Base-by-base conservation (phyloP, 30 jellyfish, hydroid and myxozoan species). In the Hydractinia symbiolongicarpus region DNA sequence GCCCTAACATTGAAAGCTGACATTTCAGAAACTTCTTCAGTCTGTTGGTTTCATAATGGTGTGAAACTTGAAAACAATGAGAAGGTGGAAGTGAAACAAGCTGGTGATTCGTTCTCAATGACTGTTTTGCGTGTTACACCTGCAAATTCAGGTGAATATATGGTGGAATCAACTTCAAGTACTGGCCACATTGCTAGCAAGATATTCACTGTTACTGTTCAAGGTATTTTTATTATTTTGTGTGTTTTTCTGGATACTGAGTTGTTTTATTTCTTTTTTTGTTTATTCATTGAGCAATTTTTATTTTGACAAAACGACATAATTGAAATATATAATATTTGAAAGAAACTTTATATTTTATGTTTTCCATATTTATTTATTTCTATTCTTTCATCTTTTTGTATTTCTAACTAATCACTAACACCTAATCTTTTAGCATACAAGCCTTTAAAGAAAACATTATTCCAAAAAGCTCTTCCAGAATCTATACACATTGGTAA, bases 31-130 rank as follows among this genome's bases (percentile, higher is more conserved):
- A 83, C 80, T 10, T 81, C 71, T 5, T 44, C 30, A 11, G 94
- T 82, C 14, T 14, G 44, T 6, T 91, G 98, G 98, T 78, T 55
- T 67, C 82, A 52, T 50, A 81, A 81, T 16, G 87, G 70, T 20
- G 85, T 78, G 51, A 84, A 55, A 53, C 78, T 91, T 16, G 54
- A 50, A 64, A 62, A 66, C 30, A 70, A 86, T 50, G 66, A 66
- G 14, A 82, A 73, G 82, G 82, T 79, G 55, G 86, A 68, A 5
- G 50, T 86, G 19, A 9, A 66, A 30, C 61, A 55, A 19, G 62
- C 67, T 57, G 84, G 82, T 10, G 76, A 58, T 55, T 52, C 19
- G 82, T 76, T 50, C 40, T 50, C 76, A 52, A 10, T 76, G 82
- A 10, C 15, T 6, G 78, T 76, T 50, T 55, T 50, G 17, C 16